Evolutionary conservation across 2,888 invertebrate genomes (phyloP).

Genomic region (Calephelis perditalis): DNA sequence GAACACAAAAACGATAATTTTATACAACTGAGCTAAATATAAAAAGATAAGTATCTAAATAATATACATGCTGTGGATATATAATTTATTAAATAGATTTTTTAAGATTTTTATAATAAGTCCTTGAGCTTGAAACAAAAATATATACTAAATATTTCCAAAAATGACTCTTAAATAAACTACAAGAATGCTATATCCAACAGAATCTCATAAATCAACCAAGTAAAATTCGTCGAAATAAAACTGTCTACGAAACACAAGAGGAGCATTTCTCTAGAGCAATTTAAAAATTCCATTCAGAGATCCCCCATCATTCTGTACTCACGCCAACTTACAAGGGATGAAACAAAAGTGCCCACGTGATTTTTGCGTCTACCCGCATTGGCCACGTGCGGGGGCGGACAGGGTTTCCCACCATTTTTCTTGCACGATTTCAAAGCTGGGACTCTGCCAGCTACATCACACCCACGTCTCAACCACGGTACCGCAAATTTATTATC

Average conservation of each 20-base stretch:
- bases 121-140: no score
- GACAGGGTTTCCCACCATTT: constrained; percentile 34
- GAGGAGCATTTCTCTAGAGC: constrained; percentile 11
- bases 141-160: no score
- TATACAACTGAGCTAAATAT: no score
- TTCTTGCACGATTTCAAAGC: constrained; percentile 34
- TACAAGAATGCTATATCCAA: neutral
- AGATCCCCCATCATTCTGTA: constrained; percentile 27
- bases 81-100: no score
- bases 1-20: no score
- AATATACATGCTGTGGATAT: no score
- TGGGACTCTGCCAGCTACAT: constrained; percentile 35
- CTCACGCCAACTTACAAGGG: constrained; percentile 30
- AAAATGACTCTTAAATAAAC: no score
- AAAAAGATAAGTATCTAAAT: no score
- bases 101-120: no score
- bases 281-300: constrained; percentile 23
- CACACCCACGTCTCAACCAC: constrained; percentile 26
- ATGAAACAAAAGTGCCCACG: constrained; percentile 34
- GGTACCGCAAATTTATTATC: constrained; percentile 17
- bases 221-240: constrained; percentile 4
- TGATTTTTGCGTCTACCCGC: constrained; percentile 29
- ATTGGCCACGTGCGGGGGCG: constrained; percentile 28
- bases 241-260: constrained; percentile 9
- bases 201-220: constrained; percentile 5